Evolutionary conservation across 2,888 invertebrate genomes (phyloP).

Genomic region (Chirona hameri): DNA sequence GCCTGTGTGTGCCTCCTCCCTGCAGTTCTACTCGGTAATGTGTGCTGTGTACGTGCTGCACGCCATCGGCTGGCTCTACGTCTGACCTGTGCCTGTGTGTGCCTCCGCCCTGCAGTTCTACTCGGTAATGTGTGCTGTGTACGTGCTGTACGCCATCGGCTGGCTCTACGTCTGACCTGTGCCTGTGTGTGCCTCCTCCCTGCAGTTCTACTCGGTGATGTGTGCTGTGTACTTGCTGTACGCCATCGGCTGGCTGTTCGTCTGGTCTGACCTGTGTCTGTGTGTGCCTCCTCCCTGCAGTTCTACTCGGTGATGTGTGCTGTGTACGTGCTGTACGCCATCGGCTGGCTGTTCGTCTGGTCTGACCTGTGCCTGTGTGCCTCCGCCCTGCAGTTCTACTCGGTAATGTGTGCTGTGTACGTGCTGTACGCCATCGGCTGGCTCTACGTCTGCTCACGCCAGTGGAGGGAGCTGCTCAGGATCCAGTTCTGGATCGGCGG

Average conservation of each 20-base stretch:
- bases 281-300: background rate
- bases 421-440: constrained; percentile 75
- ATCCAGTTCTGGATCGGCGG: constrained; percentile 96
- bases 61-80: constrained; percentile 69
- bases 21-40: constrained; percentile 77
- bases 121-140: constrained; percentile 82
- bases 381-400: constrained; percentile 71
- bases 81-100: constrained; percentile 41
- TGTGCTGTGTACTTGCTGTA: constrained; percentile 79
- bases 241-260: constrained; percentile 55
- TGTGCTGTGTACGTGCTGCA: constrained; percentile 79
- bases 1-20: background rate
- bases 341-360: constrained; percentile 56
- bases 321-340: constrained; percentile 75
- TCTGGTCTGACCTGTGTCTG: no score
- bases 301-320: constrained; percentile 89
- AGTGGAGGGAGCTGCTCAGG: constrained; percentile 84
- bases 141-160: constrained; percentile 71
- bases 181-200: background rate
- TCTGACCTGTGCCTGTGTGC: background rate
- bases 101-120: constrained; percentile 60
- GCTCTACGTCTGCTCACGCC: constrained; percentile 75
- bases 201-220: constrained; percentile 68
- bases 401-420: constrained; percentile 83
- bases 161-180: background rate